Base-by-base conservation (phyloP, 2,113 vertebrate species). In the Gobio gobio region DNA sequence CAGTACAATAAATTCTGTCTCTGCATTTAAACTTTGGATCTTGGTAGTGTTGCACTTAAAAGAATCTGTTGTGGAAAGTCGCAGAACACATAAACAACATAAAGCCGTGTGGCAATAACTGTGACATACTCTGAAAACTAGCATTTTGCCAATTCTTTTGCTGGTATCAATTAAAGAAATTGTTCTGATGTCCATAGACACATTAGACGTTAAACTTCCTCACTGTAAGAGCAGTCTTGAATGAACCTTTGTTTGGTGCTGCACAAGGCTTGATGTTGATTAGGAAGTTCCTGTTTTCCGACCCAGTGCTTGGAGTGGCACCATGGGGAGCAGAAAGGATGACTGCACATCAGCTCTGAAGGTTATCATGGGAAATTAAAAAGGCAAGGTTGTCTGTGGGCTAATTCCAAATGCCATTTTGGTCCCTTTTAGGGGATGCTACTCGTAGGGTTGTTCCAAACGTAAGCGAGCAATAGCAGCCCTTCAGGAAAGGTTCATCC, bases 321-420 rank as follows among this genome's bases (percentile, higher is more conserved):
- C 84, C 51, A 56, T 29, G 73, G 74, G 76, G 51, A 49, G 58
- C 72, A 79, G 43, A 59, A 33, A 51, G 63, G 73, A 74, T 80
- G 68, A 45, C 40, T 45, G 68, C 75, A 66, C 63, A 58, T 83
- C 76, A 56, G 59, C 54, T 26, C 40, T 64, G 75, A 81, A 82
- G 82, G 77, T 40, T 56, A 83, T 79, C 82, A 76, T 63, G 78
- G 85, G 85, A 89, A 87, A 87, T 86, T 84, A 87, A 72, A 74
- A 47, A 47, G 51, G 2, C 40, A 72, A 6, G 68, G 10, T 72
- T 72, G 68, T 45, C 40, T 72, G 22, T 72, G 68, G 68, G 68
- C 10, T 72, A 45, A 72, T 72, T 13, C 68, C 36, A 45, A n/a
- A 72, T 72, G 68, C 40, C 68, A 45, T 43, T 72, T 72, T 72